phyloP scores from a whole-genome alignment of 2,113 vertebrate species.

The Heterocephalus glaber region DNA sequence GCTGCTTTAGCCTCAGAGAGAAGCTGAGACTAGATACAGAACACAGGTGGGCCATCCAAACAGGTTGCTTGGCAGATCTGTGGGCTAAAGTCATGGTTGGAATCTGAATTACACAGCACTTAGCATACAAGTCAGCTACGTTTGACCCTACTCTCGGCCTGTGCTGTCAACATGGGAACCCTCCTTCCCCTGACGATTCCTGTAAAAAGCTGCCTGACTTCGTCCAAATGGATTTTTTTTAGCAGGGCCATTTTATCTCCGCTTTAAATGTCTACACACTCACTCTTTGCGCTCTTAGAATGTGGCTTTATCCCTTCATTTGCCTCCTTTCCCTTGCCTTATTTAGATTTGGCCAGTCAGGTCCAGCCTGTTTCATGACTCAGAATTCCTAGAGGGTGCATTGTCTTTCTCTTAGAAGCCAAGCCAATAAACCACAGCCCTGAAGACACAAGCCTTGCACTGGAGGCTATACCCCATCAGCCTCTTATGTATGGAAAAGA shows the following conservation, averaged over 20 bases:
- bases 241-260: constrained; percentile 12
- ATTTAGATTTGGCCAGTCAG: neutral
- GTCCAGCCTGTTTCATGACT: neutral
- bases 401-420: neutral
- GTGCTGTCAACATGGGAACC: neutral
- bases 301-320: neutral
- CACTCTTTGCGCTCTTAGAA: neutral
- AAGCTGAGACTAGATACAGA: neutral
- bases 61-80: neutral
- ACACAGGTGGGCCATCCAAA: neutral
- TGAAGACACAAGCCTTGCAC: neutral
- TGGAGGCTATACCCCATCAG: neutral
- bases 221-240: neutral
- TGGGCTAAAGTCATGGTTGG: neutral
- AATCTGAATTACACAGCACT: neutral
- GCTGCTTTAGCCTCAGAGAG: neutral
- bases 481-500: neutral
- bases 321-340: neutral
- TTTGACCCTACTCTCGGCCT: neutral
- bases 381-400: constrained; percentile 36
- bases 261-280: neutral
- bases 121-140: neutral
- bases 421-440: neutral
- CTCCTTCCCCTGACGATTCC: neutral
- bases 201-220: neutral